Base-by-base conservation (phyloP, 2,113 vertebrate species). In the Salvelinus fontinalis region DNA sequence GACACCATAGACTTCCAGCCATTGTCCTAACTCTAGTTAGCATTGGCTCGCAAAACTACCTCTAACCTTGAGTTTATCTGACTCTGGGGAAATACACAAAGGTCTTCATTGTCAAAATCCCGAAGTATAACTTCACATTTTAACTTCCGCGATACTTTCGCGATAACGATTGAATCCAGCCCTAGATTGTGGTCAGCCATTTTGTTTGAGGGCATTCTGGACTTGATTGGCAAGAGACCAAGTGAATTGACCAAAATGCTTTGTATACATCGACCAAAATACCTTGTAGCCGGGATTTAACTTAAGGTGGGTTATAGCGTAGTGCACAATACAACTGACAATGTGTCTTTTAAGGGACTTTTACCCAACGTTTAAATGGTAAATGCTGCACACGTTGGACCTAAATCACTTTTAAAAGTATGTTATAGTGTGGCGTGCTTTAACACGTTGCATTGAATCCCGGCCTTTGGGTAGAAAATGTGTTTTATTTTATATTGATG, bases 211-310 rank as follows among this genome's bases (percentile, higher is more conserved):
- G n/a, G 59, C 18, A 62, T 62, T n/a, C 8, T 24, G 59, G 59
- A 62, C 18, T 57, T 14, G 18, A 57, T 57, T 31, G 54, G 79
- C 59, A 67, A 4, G 26, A 27, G 14, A 79, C 70, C 59, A 51
- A 68, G 9, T n/a, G 48, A 5, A 24, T 68, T 20, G 54, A 20
- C 54, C 54, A 20, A 57, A 20, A 57, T 39, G 8, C 2, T 39
- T 39, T 39, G 39, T 39, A 9, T 39, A 39, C 7, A 9, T 39
- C 39, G 2, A 39, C 39, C 39, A 39, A 39, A 39, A 9, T 44
- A 44, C 39, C 11, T 44, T 44, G 39, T 44, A 44, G 39, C 39
- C 9, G 9, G 39, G 39, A 44, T 44, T 44, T 9, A 44, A 44
- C 9, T 44, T 2, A 44, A 44, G 16, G 20, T 57, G 14, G 20